phyloP scores from a whole-genome alignment of 2,888 invertebrate species.

The Agrotis clavis region DNA sequence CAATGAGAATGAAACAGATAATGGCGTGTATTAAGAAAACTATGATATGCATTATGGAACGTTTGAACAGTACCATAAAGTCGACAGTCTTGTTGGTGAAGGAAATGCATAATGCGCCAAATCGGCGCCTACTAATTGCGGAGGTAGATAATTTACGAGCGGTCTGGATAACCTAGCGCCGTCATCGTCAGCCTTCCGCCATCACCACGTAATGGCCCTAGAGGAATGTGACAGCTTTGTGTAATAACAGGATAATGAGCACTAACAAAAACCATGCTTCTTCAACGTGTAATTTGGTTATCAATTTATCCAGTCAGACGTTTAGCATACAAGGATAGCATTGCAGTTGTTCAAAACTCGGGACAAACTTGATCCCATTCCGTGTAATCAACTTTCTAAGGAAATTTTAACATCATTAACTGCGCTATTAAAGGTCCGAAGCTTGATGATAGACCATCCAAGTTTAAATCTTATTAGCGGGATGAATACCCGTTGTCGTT shows the following conservation, averaged over 20 bases:
- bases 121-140: constrained; percentile 89
- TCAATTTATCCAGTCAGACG: neutral
- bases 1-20: constrained; percentile 5
- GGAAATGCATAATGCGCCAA: constrained; percentile 83
- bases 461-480: constrained; percentile 81
- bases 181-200: constrained; percentile 74
- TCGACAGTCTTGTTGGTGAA: constrained; percentile 64
- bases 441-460: constrained; percentile 67
- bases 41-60: constrained; percentile 43
- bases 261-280: constrained; percentile 24
- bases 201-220: constrained; percentile 68
- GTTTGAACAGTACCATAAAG: constrained; percentile 55
- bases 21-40: constrained; percentile 10
- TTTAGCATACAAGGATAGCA: constrained; percentile 24
- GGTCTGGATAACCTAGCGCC: constrained; percentile 78
- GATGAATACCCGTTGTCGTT: constrained; percentile 71
- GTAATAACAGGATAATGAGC: constrained; percentile 34
- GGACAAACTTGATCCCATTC: constrained; percentile 38
- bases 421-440: constrained; percentile 60
- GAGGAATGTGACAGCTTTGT: constrained; percentile 49
- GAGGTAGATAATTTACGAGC: constrained; percentile 86
- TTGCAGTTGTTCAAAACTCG: constrained; percentile 21
- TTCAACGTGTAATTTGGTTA: too few relatives aligned
- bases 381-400: constrained; percentile 65
- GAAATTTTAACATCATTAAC: constrained; percentile 63